Conservation (phyloP, 1,140 invertebrate species). For the Branchinecta lindahli region DNA sequence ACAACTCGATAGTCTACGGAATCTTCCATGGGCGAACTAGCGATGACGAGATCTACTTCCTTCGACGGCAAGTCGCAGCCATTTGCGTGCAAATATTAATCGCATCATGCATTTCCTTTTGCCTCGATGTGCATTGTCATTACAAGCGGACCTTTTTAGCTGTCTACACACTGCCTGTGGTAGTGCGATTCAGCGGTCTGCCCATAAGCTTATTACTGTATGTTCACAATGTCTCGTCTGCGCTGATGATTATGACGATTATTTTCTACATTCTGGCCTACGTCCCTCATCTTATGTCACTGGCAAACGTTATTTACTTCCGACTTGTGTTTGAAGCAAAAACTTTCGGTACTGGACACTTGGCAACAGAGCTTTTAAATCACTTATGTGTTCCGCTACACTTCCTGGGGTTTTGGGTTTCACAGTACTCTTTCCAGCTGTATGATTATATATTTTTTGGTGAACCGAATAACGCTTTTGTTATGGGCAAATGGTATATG, state of each 20-base stretch:
- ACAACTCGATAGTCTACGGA: conserved; percentile 20
- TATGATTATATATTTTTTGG: conserved; percentile 25
- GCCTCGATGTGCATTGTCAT: conserved; percentile 35
- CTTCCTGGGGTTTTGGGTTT: conserved; percentile 36
- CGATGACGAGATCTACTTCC: conserved; percentile 22
- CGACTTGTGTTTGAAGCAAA: conserved; percentile 25
- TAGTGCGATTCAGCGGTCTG: conserved; percentile 34
- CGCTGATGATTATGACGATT: conserved; percentile 33
- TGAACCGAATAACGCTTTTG: conserved; percentile 10
- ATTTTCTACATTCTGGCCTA: conserved; percentile 32
- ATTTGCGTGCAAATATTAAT: conserved; percentile 33
- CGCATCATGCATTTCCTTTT: conserved; percentile 31
- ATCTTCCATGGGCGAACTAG: conserved; percentile 23
- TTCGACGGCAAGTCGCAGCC: conserved; percentile 30
- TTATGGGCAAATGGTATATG: conserved; percentile 31
- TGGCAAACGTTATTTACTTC: conserved; percentile 29
- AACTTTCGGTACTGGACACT: conserved; percentile 30
- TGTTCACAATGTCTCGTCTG: conserved; percentile 35
- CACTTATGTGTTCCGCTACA: conserved; percentile 34
- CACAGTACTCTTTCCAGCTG: conserved; percentile 32
- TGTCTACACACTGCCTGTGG: conserved; percentile 35
- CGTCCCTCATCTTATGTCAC: conserved; percentile 32
- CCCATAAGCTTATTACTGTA: conserved; percentile 32
- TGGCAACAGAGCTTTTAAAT: conserved; percentile 31
- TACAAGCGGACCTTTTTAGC: conserved; percentile 30